Conservation (phyloP, 2,888 invertebrate genomes). For the Caradrina kadenii region DNA sequence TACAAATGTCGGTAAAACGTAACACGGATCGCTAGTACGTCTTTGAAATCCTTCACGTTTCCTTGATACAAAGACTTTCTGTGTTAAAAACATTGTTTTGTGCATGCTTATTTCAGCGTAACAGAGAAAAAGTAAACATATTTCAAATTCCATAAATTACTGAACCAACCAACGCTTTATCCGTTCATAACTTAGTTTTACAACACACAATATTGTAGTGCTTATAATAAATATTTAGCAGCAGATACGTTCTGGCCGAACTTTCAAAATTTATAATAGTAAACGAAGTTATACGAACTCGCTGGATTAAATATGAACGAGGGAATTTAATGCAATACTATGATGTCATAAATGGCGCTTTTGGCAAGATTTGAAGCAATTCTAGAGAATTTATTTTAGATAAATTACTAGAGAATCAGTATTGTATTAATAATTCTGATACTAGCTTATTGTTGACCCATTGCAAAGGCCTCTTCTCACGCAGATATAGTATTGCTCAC, state of each 20-base stretch:
- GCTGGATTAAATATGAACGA: conserved; percentile 13
- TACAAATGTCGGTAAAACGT: too few relatives aligned
- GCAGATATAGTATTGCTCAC: too few relatives aligned
- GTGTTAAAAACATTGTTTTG: too few relatives aligned
- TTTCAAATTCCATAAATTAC: conserved; percentile 7
- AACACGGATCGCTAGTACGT: too few relatives aligned
- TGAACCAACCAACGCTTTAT: conserved; percentile 17
- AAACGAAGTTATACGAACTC: conserved; percentile 24
- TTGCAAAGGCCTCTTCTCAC: too few relatives aligned
- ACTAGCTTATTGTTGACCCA: too few relatives aligned
- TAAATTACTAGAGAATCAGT: not conserved
- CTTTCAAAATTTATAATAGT: conserved; percentile 40
- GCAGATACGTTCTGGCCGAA: conserved; percentile 21
- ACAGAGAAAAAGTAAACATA: not conserved
- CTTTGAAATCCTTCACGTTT: too few relatives aligned
- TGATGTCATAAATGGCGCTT: not conserved
- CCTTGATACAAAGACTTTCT: too few relatives aligned
- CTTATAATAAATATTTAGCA: conserved; percentile 47
- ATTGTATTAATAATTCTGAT: too few relatives aligned
- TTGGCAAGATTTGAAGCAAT: not conserved
- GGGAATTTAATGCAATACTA: conserved; percentile 19
- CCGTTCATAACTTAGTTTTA: conserved; percentile 23
- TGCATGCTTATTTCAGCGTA: not conserved
- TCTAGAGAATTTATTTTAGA: not conserved
- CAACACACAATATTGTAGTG: conserved; percentile 26